Evolutionary conservation across 2,888 invertebrate species (phyloP).

Genomic region (Hirtodrosophila duncani): DNA sequence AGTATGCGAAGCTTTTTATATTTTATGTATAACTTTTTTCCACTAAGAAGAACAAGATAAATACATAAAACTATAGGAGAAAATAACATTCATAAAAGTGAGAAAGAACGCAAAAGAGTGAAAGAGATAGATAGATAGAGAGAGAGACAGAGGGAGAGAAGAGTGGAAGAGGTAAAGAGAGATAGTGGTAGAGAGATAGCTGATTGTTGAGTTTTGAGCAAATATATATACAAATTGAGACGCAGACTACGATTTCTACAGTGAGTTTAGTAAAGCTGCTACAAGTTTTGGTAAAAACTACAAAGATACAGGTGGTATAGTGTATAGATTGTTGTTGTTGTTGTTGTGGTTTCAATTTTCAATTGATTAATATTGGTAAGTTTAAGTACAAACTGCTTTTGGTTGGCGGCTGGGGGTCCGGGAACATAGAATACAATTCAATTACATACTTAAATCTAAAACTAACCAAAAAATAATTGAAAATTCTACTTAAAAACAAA

Average conservation of each 20-base stretch:
- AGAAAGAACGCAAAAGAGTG: slow-evolving; percentile 24
- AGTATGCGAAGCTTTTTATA: slow-evolving; percentile 71
- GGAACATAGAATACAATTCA: slow-evolving; percentile 31
- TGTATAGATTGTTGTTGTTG: slow-evolving; percentile 35
- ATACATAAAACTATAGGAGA: slow-evolving; percentile 53
- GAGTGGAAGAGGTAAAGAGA: slow-evolving; percentile 6
- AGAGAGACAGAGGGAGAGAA: no score
- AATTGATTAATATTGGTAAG: slow-evolving; percentile 42
- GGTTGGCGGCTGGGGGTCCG: slow-evolving; percentile 2
- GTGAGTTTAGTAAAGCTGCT: slow-evolving; percentile 74
- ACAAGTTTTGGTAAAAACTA: slow-evolving; percentile 40
- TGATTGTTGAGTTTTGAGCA: slow-evolving; percentile 36
- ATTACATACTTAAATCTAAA: slow-evolving; percentile 42
- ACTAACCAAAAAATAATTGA: slow-evolving; percentile 15
- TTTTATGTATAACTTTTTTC: slow-evolving; percentile 66
- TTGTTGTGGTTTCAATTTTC: slow-evolving; percentile 32
- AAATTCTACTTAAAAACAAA: slow-evolving; percentile 43
- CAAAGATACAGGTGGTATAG: slow-evolving; percentile 14
- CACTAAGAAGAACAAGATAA: slow-evolving; percentile 50
- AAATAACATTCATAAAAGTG: slow-evolving; percentile 34
- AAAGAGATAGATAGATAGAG: slow-evolving; percentile 31
- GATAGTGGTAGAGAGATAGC: slow-evolving; percentile 7
- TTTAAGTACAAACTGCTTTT: slow-evolving; percentile 12
- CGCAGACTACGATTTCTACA: slow-evolving; percentile 62
- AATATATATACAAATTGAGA: slow-evolving; percentile 72